These are phyloP conservation scores for Elysia crispata DNA, from an alignment of 2,888 invertebrate species.

Conservation along the genomic window DNA sequence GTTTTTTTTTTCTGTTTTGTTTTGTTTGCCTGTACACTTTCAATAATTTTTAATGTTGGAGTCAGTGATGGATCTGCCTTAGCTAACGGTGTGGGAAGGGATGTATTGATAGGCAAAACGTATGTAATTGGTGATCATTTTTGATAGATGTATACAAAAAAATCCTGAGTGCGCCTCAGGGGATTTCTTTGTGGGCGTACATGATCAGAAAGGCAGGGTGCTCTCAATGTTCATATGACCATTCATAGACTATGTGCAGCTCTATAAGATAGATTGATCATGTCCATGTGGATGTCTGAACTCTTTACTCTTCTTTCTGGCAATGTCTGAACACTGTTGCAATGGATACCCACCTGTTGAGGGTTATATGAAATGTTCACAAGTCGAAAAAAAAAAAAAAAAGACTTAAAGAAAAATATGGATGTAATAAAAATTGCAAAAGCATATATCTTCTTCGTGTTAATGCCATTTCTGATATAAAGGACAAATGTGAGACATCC, in stretches of 20 bases:
- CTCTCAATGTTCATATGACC: not conserved
- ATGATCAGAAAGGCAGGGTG: not conserved
- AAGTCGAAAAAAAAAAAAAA: slow-evolving; percentile 2
- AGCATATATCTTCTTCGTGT: not conserved
- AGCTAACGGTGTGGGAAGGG: not conserved
- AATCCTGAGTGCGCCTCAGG: too few relatives aligned
- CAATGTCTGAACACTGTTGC: slow-evolving; percentile 18
- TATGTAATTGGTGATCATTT: not conserved
- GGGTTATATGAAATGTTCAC: slow-evolving; percentile 51
- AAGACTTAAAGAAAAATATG: slow-evolving; percentile 39
- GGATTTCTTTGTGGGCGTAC: too few relatives aligned
- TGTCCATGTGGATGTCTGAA: not conserved
- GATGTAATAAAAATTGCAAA: slow-evolving; percentile 38
- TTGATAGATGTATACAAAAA: too few relatives aligned
- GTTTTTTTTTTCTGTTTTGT: too few relatives aligned
- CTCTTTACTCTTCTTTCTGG: not conserved
- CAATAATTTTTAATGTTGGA: too few relatives aligned
- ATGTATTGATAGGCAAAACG: not conserved
- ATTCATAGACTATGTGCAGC: not conserved
- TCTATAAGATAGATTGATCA: not conserved
- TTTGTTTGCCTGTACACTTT: too few relatives aligned
- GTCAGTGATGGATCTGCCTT: not conserved
- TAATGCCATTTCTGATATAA: too few relatives aligned
- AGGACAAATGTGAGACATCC: not conserved
- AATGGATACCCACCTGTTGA: slow-evolving; percentile 6